Evolutionary conservation across 2,888 invertebrate genomes (phyloP).

Genomic region (Cheilosia variabilis): DNA sequence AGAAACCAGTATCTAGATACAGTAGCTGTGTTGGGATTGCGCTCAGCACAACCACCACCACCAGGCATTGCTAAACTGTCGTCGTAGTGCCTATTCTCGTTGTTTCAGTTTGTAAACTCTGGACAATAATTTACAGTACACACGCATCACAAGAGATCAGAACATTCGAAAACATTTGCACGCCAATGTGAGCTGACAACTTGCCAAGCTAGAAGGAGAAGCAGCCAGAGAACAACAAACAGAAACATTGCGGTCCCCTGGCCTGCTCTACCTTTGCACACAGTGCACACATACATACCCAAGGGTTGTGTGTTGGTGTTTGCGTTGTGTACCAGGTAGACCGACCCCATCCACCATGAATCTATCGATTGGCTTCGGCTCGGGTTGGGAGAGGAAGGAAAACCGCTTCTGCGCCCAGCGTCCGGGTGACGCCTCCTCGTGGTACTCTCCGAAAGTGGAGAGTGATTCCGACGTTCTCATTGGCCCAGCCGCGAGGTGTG

Average conservation of each 20-base stretch:
- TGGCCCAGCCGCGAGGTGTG: conserved; percentile 60
- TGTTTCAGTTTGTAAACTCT: conserved; percentile 77
- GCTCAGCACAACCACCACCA: conserved; percentile 33
- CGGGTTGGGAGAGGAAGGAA: conserved; percentile 21
- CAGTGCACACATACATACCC: not conserved
- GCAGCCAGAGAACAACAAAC: conserved; percentile 70
- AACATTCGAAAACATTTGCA: conserved; percentile 76
- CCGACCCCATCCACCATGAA: conserved; percentile 11
- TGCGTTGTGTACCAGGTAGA: conserved; percentile 21
- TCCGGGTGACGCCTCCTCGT: conserved; percentile 37
- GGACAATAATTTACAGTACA: conserved; percentile 77
- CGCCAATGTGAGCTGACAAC: conserved; percentile 75
- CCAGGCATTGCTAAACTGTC: conserved; percentile 47
- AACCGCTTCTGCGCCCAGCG: conserved; percentile 63
- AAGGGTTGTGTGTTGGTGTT: too few species aligned
- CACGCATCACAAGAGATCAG: conserved; percentile 76
- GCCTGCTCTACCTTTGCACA: conserved; percentile 19
- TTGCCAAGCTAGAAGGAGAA: conserved; percentile 73
- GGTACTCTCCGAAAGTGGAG: conserved; percentile 53
- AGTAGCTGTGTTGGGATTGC: conserved; percentile 56
- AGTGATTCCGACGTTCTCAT: conserved; percentile 38
- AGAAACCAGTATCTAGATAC: conserved; percentile 59
- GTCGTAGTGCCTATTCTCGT: conserved; percentile 37
- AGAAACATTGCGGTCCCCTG: conserved; percentile 71
- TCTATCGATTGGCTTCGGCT: not conserved